Evolutionary conservation across 2,113 vertebrate species (phyloP), one percentile per base, ranked within the genome.

Genomic region (Nothoprocta perdicaria): DNA sequence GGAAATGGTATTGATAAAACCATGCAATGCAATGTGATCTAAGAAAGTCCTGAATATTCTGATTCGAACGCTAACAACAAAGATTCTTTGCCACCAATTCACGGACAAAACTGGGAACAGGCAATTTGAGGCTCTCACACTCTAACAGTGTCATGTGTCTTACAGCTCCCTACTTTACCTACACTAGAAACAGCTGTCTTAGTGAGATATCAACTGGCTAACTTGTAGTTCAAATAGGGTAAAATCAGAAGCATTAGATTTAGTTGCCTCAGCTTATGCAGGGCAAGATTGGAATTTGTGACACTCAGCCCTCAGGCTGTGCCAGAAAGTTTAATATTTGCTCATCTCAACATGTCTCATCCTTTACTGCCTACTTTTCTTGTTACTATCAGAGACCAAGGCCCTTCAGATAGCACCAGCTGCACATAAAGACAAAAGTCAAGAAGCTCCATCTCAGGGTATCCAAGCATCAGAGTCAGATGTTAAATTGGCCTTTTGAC

Each of bases 1-100:
- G 22, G 43, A 89, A 75, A 75, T 23, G 33, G 4, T 71, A 43
- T 5, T 18, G 46, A 50, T 85, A 85, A 5, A 29, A 15, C 0
- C 1, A 12, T 31, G 43, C 16, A 80, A 19, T 12, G 3, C 14
- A 55, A 9, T 6, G 11, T 50, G 41, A 0, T 1, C 10, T 61
- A 16, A 84, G 48, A 52, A 91, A 61, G 46, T 40, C 2, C 19
- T 61, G 13, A 67, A 35, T 19, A 41, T 9, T 86, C n/a, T 35
- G 0, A 4, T 61, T 8, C 65, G 40, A 7, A 14, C 55, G 22
- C 12, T 65, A 72, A 73, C 3, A 23, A 43, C 23, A 22, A 62
- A 72, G 40, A 57, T 61, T 68, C 22, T 46, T 18, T 24, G 5
- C 11, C 80, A 19, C 7, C 14, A 48, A 46, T 88, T 26, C 55